These are phyloP conservation scores for Glossophaga mutica DNA, from an alignment of 2,797 vertebrate species.

Conservation along the genomic window DNA sequence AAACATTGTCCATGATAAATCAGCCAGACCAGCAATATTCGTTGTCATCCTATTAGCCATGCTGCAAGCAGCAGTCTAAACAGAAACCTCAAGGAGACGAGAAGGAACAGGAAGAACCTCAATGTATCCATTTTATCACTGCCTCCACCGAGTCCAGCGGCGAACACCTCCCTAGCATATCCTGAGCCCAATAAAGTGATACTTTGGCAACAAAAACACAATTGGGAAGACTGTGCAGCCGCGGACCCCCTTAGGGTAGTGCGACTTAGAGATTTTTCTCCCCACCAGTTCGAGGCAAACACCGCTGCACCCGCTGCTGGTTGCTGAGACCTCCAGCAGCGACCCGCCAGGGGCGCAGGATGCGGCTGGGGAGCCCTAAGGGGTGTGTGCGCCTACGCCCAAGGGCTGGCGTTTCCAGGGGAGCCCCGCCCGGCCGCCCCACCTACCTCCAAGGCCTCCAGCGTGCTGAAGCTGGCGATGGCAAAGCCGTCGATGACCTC, in stretches of 20 bases:
- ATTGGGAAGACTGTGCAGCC: background rate
- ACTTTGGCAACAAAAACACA: conserved; percentile 67
- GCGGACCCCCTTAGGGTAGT: fast-evolving
- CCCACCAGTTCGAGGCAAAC: background rate
- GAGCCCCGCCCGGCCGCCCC: background rate
- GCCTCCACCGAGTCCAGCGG: conserved; percentile 69
- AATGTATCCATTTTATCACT: conserved; percentile 73
- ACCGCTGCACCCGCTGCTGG: background rate
- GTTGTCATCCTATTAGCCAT: conserved; percentile 69
- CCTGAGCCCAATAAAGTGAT: conserved; percentile 66
- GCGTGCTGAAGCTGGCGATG: conserved; percentile 94
- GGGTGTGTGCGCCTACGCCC: background rate
- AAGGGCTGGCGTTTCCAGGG: background rate
- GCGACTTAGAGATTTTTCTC: background rate
- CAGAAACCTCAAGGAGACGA: background rate
- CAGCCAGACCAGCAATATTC: conserved; percentile 71
- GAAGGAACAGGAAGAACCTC: conserved; percentile 14
- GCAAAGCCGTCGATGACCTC: conserved; percentile 98
- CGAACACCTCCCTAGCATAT: conserved; percentile 67
- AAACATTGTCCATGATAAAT: conserved; percentile 77
- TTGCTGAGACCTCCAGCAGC: background rate
- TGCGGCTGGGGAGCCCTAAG: background rate
- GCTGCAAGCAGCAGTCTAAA: conserved; percentile 51
- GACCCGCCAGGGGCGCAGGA: background rate
- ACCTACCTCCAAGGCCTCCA: conserved; percentile 95